Percentiles rank a stretch among this genome's conserved stretches.
Evolutionary conservation across 2,113 vertebrate genomes (phyloP).

Genomic region (Mionectes macconnelli): DNA sequence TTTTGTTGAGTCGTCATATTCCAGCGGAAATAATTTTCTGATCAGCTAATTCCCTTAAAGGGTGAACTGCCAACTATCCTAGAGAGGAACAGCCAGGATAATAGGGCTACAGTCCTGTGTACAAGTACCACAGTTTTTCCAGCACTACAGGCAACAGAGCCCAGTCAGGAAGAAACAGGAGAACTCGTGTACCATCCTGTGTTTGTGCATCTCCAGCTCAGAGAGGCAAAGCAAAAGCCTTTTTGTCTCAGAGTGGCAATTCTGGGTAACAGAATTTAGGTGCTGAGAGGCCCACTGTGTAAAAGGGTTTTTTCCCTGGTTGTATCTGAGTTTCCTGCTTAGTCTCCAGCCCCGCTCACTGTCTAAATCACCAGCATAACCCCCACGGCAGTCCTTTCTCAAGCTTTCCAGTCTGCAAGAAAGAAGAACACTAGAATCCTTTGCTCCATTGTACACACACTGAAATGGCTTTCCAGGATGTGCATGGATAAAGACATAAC

Average conservation of each 20-base stretch:
- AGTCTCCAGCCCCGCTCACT: neutral
- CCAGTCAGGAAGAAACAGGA: neutral
- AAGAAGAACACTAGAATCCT: neutral
- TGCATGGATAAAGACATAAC: neutral
- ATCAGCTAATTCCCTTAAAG: neutral
- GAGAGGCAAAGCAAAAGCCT: neutral
- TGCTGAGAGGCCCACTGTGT: neutral
- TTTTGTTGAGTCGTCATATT: neutral
- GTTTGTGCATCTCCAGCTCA: neutral
- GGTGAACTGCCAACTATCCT: neutral
- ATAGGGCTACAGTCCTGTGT: neutral
- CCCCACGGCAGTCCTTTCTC: neutral
- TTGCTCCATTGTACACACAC: neutral
- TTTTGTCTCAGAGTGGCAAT: neutral
- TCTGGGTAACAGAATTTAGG: neutral
- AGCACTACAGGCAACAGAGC: neutral
- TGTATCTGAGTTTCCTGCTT: neutral
- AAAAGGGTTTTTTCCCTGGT: neutral
- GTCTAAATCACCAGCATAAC: neutral
- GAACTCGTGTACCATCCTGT: rapidly evolving
- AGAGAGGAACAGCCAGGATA: neutral
- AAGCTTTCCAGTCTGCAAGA: neutral
- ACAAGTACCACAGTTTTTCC: neutral
- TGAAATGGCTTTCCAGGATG: neutral
- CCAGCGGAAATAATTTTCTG: neutral